Evolutionary conservation across 2,113 vertebrate species (phyloP).

Genomic region (Eira barbara): DNA sequence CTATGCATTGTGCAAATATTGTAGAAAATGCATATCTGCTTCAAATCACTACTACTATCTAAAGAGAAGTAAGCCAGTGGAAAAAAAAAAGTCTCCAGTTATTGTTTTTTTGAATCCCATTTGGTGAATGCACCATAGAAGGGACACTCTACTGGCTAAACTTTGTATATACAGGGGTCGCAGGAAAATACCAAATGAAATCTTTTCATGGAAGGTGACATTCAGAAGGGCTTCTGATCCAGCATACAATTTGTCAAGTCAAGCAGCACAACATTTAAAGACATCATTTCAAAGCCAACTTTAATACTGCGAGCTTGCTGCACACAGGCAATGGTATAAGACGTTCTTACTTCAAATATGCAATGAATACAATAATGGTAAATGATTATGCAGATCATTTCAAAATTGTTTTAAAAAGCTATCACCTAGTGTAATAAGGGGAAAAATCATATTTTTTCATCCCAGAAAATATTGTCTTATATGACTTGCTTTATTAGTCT

Average conservation of each 20-base stretch:
- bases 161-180: not conserved
- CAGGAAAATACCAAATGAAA: not conserved
- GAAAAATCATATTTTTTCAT: not conserved
- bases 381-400: not conserved
- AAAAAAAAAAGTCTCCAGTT: not conserved
- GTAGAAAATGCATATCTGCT: not conserved
- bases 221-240: constrained; percentile 10
- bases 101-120: not conserved
- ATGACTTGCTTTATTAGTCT: not conserved
- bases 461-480: not conserved
- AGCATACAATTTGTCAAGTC: not conserved
- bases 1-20: not conserved
- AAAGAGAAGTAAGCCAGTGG: not conserved
- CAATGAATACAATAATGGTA: not conserved
- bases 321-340: not conserved
- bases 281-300: not conserved
- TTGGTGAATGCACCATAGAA: not conserved
- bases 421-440: not conserved
- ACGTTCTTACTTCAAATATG: not conserved
- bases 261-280: not conserved
- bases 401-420: not conserved
- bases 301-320: not conserved
- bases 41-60: not conserved
- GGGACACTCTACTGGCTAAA: not conserved
- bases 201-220: not conserved